Conservation (phyloP, 2,888 invertebrate genomes). For the Apodemia duryi region DNA sequence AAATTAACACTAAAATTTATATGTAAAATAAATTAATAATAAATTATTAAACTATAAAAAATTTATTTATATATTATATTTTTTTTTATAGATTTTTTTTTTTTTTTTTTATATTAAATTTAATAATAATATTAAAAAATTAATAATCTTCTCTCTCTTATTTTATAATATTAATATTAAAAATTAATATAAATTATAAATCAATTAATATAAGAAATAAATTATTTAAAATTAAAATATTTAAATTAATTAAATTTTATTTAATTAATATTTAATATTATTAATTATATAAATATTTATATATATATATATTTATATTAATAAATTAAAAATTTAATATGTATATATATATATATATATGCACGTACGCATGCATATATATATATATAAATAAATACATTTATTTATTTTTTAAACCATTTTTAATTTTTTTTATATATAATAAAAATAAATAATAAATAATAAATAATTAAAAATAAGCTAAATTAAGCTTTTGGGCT, state of each 20-base stretch:
- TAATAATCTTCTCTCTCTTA: conserved; percentile 34
- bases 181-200: conserved; percentile 37
- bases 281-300: conserved; percentile 5
- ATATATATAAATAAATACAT: not conserved
- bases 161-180: conserved; percentile 40
- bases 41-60: conserved; percentile 70
- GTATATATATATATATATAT: conserved; percentile 7
- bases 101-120: conserved; percentile 41
- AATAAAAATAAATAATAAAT: too few species aligned
- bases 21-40: conserved; percentile 76
- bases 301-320: not conserved
- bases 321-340: conserved; percentile 20
- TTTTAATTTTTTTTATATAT: conserved; percentile 17
- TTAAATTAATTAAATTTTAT: conserved; percentile 25
- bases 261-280: conserved; percentile 29
- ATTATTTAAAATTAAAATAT: conserved; percentile 32
- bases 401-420: not conserved
- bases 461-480: conserved; percentile 58
- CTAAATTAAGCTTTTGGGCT: conserved; percentile 81
- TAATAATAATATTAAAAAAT: conserved; percentile 30
- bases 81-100: conserved; percentile 51
- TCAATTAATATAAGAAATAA: conserved; percentile 46
- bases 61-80: conserved; percentile 49
- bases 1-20: conserved; percentile 69
- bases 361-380: too few species aligned